Evolutionary conservation across 1,140 invertebrate genomes (phyloP).

Genomic region (Drosophila chauvacae): DNA sequence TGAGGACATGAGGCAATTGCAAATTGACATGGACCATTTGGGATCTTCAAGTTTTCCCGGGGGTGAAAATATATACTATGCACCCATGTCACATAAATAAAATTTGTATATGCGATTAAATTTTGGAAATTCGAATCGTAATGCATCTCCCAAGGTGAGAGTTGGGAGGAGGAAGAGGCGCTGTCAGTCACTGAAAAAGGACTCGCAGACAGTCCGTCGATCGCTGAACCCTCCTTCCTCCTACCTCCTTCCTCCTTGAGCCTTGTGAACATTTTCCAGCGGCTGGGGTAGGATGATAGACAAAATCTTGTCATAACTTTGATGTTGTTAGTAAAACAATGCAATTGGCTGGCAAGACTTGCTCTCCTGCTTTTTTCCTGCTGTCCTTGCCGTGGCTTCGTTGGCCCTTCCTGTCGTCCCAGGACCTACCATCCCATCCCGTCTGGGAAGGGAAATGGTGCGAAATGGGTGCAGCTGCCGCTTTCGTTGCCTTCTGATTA

Average conservation of each 20-base stretch:
- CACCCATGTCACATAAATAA: constrained; percentile 81
- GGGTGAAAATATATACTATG: constrained; percentile 33
- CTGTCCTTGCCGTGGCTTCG: constrained; percentile 34
- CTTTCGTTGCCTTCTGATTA: constrained; percentile 57
- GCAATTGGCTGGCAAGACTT: constrained; percentile 58
- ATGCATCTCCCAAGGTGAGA: constrained; percentile 57
- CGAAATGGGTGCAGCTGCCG: constrained; percentile 71
- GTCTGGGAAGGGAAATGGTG: constrained; percentile 66
- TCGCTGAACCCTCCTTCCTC: constrained; percentile 48
- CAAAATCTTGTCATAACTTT: constrained; percentile 84
- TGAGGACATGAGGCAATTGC: constrained; percentile 42
- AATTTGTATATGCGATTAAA: constrained; percentile 83
- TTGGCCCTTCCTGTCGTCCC: constrained; percentile 43
- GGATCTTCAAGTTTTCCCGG: constrained; percentile 46
- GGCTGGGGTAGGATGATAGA: constrained; percentile 67
- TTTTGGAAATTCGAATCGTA: constrained; percentile 80
- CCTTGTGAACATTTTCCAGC: constrained; percentile 10
- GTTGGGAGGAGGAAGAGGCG: constrained; percentile 30
- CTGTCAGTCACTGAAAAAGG: constrained; percentile 59
- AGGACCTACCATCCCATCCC: constrained; percentile 18
- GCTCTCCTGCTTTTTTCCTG: constrained; percentile 28
- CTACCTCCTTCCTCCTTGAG: constrained; percentile 23
- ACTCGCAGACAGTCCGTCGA: constrained; percentile 44
- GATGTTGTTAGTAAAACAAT: constrained; percentile 82
- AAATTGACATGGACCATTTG: constrained; percentile 73